Evolutionary conservation across 2,113 vertebrate genomes (phyloP).

Genomic region (Serinus canaria): DNA sequence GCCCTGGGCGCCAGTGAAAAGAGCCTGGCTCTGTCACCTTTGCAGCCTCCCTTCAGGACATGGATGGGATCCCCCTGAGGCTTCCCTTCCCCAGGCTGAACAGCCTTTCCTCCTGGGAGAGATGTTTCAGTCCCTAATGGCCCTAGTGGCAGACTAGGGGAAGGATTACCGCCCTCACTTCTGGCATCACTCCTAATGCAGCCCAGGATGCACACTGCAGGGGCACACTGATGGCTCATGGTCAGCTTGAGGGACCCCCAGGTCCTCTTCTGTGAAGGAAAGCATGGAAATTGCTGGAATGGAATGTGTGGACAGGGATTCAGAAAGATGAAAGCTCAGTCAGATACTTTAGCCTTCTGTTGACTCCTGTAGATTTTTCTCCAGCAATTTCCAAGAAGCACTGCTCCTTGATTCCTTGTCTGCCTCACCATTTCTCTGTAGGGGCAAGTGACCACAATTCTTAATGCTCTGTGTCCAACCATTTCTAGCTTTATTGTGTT

Average conservation of each 20-base stretch:
- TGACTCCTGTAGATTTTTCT: not conserved
- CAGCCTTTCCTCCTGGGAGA: not conserved
- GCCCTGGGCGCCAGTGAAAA: not conserved
- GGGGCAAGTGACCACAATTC: not conserved
- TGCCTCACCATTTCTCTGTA: not conserved
- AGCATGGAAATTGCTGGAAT: not conserved
- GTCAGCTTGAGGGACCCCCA: not conserved
- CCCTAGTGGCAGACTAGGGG: not conserved
- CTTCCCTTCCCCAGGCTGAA: not conserved
- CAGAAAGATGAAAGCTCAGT: not conserved
- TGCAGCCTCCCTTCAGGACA: not conserved
- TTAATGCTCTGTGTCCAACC: not conserved
- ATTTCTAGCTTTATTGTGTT: not conserved
- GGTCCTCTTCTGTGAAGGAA: not conserved
- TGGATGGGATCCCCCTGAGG: not conserved
- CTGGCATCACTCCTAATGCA: not conserved
- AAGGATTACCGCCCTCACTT: not conserved
- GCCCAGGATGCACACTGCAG: not conserved
- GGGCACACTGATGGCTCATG: not conserved
- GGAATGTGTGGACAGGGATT: not conserved
- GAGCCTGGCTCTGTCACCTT: not conserved
- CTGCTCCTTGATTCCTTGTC: not conserved
- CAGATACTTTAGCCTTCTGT: not conserved
- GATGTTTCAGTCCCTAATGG: not conserved
- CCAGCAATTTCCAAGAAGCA: not conserved